phyloP scores from a whole-genome alignment of 2,888 invertebrate genomes.

The Pyrochroa serraticornis region DNA sequence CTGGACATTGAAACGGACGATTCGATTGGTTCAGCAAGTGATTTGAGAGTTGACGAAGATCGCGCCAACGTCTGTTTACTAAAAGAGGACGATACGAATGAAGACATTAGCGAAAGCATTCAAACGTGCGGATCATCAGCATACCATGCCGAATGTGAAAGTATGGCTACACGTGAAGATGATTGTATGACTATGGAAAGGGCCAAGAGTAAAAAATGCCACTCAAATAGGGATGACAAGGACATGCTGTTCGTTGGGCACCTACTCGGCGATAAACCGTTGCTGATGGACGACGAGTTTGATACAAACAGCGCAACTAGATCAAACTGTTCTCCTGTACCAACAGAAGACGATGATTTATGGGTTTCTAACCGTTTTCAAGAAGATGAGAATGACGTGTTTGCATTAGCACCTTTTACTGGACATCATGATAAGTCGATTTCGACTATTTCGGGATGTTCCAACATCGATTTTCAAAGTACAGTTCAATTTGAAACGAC shows the following conservation, averaged over 20 bases:
- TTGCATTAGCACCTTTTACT: slow-evolving; percentile 72
- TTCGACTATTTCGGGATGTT: slow-evolving; percentile 12
- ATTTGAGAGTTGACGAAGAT: slow-evolving; percentile 65
- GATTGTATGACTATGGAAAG: slow-evolving; percentile 61
- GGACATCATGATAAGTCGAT: background rate
- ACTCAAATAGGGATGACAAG: slow-evolving; percentile 42
- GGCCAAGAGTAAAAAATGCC: slow-evolving; percentile 42
- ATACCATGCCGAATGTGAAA: slow-evolving; percentile 75
- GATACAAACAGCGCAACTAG: slow-evolving; percentile 62
- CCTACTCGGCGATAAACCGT: slow-evolving; percentile 76
- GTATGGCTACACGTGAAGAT: slow-evolving; percentile 68
- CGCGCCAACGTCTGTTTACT: slow-evolving; percentile 47
- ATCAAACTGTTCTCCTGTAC: too few relatives aligned
- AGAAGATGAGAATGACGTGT: slow-evolving; percentile 65
- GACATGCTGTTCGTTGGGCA: slow-evolving; percentile 73
- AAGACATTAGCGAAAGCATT: slow-evolving; percentile 68
- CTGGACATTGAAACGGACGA: slow-evolving; percentile 65
- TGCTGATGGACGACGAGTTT: slow-evolving; percentile 79
- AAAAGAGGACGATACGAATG: slow-evolving; percentile 55
- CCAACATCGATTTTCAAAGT: slow-evolving; percentile 23
- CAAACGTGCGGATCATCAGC: slow-evolving; percentile 72
- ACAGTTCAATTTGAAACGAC: slow-evolving; percentile 24
- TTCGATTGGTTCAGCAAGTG: slow-evolving; percentile 76
- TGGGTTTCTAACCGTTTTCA: slow-evolving; percentile 56
- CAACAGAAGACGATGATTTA: slow-evolving; percentile 32